Percentiles rank a stretch among this genome's conserved stretches.
Evolutionary conservation across 1,140 invertebrate species (phyloP).

Genomic region (Anastatus disparis): DNA sequence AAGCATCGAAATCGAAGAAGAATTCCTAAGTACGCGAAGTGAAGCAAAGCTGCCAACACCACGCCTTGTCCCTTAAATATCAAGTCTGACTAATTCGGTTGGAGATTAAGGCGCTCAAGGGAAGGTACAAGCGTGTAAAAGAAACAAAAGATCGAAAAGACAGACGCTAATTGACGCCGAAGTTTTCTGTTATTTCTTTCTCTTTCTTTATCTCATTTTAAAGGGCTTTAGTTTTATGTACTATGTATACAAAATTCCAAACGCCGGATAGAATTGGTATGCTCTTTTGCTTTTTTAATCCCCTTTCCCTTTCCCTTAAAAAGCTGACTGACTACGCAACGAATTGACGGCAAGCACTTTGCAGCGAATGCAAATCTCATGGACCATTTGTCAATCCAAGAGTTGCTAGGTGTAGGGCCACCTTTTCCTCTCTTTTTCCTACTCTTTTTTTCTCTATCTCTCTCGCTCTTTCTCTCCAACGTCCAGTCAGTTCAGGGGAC

Average conservation of each 20-base stretch:
- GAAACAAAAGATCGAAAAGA: neutral
- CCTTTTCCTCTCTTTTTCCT: too few relatives aligned
- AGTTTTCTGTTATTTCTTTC: too few relatives aligned
- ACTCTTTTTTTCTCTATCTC: too few relatives aligned
- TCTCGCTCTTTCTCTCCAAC: slow-evolving; percentile 38
- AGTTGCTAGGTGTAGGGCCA: too few relatives aligned
- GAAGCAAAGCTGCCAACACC: neutral
- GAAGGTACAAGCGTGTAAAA: slow-evolving; percentile 29
- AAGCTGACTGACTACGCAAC: slow-evolving; percentile 19
- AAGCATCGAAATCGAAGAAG: too few relatives aligned
- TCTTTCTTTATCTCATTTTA: too few relatives aligned
- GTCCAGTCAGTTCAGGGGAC: slow-evolving; percentile 46
- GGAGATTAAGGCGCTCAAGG: slow-evolving; percentile 16
- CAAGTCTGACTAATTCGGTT: slow-evolving; percentile 6
- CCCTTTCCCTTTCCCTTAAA: too few relatives aligned
- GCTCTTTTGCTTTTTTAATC: too few relatives aligned
- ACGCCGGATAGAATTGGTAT: too few relatives aligned
- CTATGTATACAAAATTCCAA: too few relatives aligned
- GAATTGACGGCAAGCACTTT: slow-evolving; percentile 44
- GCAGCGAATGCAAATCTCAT: slow-evolving; percentile 61
- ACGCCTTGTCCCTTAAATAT: slow-evolving; percentile 22
- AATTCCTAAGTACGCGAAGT: too few relatives aligned
- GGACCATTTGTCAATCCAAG: slow-evolving; percentile 60
- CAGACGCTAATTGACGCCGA: slow-evolving; percentile 31
- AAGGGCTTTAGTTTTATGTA: too few relatives aligned